phyloP scores from a whole-genome alignment of 92 coral and sea anemone genomes.

The Virgularia gustaviana region DNA sequence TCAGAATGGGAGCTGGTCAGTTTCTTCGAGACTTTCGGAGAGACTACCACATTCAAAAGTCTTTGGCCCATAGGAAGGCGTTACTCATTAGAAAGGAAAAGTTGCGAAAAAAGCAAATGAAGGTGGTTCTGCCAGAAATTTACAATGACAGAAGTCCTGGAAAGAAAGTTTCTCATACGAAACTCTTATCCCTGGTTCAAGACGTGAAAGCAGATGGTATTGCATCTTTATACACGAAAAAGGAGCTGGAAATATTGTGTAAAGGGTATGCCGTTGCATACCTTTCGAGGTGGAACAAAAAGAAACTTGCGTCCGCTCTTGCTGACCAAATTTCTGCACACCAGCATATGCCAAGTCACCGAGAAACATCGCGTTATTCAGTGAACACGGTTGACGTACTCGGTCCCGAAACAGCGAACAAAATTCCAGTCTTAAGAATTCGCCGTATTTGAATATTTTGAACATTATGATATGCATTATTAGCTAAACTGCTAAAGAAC shows the following conservation, averaged over 20 bases:
- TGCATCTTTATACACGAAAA: conserved; percentile 4
- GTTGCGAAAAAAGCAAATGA: background rate
- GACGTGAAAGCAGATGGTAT: conserved; percentile 9
- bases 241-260: conserved; percentile 6
- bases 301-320: conserved; percentile 6
- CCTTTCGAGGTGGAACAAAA: conserved; percentile 40
- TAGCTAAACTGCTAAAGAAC: too few species aligned
- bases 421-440: conserved; percentile 15
- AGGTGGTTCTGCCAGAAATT: background rate
- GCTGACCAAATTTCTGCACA: background rate
- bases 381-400: conserved; percentile 1
- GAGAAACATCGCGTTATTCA: background rate
- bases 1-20: conserved; percentile 22
- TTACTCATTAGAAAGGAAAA: conserved; percentile 12
- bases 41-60: background rate
- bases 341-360: background rate
- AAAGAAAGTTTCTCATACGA: background rate
- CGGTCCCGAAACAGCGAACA: background rate
- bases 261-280: background rate
- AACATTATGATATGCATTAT: background rate
- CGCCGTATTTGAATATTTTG: background rate
- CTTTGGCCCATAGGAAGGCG: conserved; percentile 13
- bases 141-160: background rate
- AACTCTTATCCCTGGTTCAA: conserved; percentile 1
- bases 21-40: conserved; percentile 17